Conservation (phyloP, 1,140 invertebrate genomes). For the Phthorimaea operculella region DNA sequence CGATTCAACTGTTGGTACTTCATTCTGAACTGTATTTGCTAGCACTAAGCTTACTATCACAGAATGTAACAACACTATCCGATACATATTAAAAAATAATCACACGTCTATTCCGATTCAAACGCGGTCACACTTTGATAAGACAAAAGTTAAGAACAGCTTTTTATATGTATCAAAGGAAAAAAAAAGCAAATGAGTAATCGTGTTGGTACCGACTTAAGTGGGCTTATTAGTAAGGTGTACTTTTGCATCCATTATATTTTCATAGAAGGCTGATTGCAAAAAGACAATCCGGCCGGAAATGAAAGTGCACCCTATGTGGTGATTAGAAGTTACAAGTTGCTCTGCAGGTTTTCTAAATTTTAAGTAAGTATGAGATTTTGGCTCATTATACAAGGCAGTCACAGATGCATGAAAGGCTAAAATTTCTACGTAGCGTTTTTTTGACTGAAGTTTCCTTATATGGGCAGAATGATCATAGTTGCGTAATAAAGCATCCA, state of each 20-base stretch:
- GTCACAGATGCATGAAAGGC: slow-evolving; percentile 13
- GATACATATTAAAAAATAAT: slow-evolving; percentile 30
- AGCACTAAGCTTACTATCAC: slow-evolving; percentile 25
- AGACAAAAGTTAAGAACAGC: slow-evolving; percentile 35
- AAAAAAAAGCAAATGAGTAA: too few species aligned
- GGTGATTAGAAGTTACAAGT: slow-evolving; percentile 18
- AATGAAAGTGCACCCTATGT: background rate
- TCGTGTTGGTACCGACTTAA: slow-evolving; percentile 12
- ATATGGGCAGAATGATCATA: too few species aligned
- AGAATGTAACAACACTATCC: slow-evolving; percentile 26
- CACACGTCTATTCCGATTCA: slow-evolving; percentile 39
- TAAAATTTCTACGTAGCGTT: too few species aligned
- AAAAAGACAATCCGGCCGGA: slow-evolving; percentile 21
- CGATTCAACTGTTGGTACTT: slow-evolving; percentile 25
- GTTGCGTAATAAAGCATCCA: too few species aligned
- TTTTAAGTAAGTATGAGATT: slow-evolving; percentile 13
- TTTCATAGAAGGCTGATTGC: slow-evolving; percentile 62
- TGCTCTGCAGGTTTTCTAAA: slow-evolving; percentile 7
- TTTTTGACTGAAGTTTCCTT: too few species aligned
- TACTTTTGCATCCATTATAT: slow-evolving; percentile 55
- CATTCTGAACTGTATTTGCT: slow-evolving; percentile 36
- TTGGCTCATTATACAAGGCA: slow-evolving; percentile 53
- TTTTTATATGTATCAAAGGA: slow-evolving; percentile 56
- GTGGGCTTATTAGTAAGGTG: slow-evolving; percentile 45
- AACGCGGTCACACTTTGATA: slow-evolving; percentile 52